phyloP scores from a whole-genome alignment of 2,113 vertebrate species.

The Crypturellus undulatus region DNA sequence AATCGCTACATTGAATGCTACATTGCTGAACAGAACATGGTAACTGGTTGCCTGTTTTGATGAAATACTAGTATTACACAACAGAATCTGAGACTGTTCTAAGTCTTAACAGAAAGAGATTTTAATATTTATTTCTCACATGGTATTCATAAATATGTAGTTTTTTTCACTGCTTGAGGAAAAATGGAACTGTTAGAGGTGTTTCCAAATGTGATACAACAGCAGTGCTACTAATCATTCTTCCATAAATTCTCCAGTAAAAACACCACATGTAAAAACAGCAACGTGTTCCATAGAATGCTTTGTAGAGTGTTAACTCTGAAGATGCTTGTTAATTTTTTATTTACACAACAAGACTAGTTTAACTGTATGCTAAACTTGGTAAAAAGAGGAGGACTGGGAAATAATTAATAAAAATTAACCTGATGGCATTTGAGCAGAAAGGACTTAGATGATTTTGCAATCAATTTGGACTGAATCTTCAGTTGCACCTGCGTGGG shows the following conservation, averaged over 20 bases:
- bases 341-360: not conserved
- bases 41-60: slow-evolving; percentile 47
- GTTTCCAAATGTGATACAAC: not conserved
- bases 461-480: not conserved
- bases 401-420: not conserved
- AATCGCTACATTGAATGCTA: slow-evolving; percentile 93
- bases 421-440: not conserved
- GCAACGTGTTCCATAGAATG: not conserved
- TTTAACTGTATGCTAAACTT: not conserved
- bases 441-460: not conserved
- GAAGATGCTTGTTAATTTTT: not conserved
- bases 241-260: not conserved
- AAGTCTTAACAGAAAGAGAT: not conserved
- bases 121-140: not conserved
- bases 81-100: not conserved
- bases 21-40: slow-evolving; percentile 97
- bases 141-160: not conserved
- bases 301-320: not conserved
- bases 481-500: not conserved
- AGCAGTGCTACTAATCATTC: not conserved
- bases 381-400: not conserved
- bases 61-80: not conserved
- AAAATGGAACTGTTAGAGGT: not conserved
- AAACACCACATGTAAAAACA: not conserved
- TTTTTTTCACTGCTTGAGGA: not conserved